Base-by-base conservation (phyloP, 2,888 invertebrate genomes). In the Nysson spinosus region DNA sequence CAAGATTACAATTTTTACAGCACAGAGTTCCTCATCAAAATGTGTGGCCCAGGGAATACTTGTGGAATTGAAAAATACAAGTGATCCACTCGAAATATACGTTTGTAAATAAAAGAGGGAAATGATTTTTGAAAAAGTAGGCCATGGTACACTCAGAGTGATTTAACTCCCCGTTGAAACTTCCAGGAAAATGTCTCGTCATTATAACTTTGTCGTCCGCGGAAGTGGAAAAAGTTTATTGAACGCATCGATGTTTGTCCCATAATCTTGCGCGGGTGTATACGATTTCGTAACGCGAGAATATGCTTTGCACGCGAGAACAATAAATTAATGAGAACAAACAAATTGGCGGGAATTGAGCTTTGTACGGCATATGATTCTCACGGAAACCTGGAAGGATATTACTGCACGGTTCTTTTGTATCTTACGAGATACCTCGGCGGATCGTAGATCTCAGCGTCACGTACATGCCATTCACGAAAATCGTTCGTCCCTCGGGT, bases 1-100 rank as follows among this genome's bases (percentile, higher is more conserved):
- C 28, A 6, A 7, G 43, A 32, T 49, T 61, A 28, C 50, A 54
- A 66, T 65, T 61, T 74, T 74, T 70, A 71, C 58, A 69, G 68
- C 16, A 52, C 19, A 42, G 30, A 37, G 37, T 30, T 24, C 44
- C 1, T 57, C 63, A 56, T 58, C 54, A 61, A 72, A 74, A 64
- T 71, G 66, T 57, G 51, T 58, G 60, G 39, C 47, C 52, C 62
- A 55, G 43, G 19, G 37, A 24, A 24, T 9, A 14, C 42, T 19
- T 51, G 51, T 50, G 58, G 57, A 64, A 55, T 44, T 44, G 68
- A 34, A 26, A 42, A 35, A 22, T 7, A 2, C 14, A 34, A 3
- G 7, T 14, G 12, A 34, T 34, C 9, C 24, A 24, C 9, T 24
- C 4, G 14, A 12, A 14, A n/a, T n/a, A n/a, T n/a, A n/a, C n/a